A percentile compares a stretch with the other conserved stretches of the same genome.
These are phyloP conservation scores for Coelopa pilipes DNA, from an alignment of 2,888 invertebrate species.

Conservation along the genomic window DNA sequence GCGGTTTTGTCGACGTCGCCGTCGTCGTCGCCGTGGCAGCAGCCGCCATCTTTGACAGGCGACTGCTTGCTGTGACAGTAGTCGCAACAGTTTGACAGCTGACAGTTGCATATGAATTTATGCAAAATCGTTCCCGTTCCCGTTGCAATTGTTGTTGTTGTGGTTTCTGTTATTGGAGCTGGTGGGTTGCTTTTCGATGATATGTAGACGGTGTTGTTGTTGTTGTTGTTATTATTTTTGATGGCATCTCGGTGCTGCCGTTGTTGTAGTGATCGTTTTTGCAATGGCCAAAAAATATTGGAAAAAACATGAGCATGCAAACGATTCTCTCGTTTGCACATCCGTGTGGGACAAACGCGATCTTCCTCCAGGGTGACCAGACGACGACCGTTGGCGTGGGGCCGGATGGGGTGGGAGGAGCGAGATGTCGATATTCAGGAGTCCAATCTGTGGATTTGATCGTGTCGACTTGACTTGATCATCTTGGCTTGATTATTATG, in stretches of 20 bases:
- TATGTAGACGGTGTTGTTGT: neutral
- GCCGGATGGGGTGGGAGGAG: no score
- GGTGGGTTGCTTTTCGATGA: no score
- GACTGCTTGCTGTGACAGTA: constrained; percentile 34
- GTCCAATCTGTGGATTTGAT: no score
- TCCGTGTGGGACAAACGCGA: constrained; percentile 3
- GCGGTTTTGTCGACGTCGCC: neutral
- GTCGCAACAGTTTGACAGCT: constrained; percentile 43
- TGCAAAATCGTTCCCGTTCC: constrained; percentile 30
- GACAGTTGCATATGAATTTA: constrained; percentile 39
- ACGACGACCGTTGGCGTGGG: no score
- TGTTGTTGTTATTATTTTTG: neutral
- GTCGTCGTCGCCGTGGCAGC: neutral
- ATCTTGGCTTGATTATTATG: no score
- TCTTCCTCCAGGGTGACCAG: no score
- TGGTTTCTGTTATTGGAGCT: no score
- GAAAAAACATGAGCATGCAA: neutral
- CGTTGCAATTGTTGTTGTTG: neutral
- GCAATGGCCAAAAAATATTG: no score
- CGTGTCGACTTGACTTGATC: no score
- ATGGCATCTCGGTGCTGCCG: no score
- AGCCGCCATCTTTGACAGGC: constrained; percentile 22
- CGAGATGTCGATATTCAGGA: no score
- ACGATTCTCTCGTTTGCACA: neutral
- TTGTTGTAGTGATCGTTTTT: no score